A percentile compares a stretch with the other conserved stretches of the same genome.
Evolutionary conservation across 2,888 invertebrate species (phyloP).

Genomic region (Aleiodes alternator): DNA sequence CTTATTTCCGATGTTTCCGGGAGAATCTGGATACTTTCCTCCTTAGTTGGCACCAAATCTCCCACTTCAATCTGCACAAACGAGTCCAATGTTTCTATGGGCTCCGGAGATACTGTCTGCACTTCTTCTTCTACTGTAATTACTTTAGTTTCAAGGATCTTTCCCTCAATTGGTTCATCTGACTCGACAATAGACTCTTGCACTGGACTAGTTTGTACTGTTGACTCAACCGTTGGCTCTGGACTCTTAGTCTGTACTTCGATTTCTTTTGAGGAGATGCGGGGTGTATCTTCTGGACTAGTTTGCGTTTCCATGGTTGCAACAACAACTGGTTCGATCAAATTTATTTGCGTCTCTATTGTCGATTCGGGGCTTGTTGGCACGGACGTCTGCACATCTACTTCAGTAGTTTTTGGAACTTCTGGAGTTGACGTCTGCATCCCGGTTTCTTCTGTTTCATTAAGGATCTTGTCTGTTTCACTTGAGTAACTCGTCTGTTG

Average conservation of each 20-base stretch:
- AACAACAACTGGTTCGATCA: constrained; percentile 63
- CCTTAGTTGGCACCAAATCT: constrained; percentile 63
- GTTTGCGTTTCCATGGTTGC: constrained; percentile 67
- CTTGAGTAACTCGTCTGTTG: constrained; percentile 66
- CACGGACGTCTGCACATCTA: constrained; percentile 64
- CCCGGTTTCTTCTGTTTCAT: constrained; percentile 68
- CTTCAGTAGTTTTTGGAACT: constrained; percentile 67
- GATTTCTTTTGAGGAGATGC: constrained; percentile 59
- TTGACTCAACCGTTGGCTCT: constrained; percentile 52
- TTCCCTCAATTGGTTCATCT: constrained; percentile 57
- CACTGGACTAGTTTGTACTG: constrained; percentile 63
- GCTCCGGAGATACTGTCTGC: constrained; percentile 60
- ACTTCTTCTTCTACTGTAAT: constrained; percentile 68
- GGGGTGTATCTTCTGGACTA: constrained; percentile 59
- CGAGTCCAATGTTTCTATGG: constrained; percentile 63
- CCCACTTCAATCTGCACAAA: constrained; percentile 62
- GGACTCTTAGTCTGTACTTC: constrained; percentile 64
- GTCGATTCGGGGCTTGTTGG: constrained; percentile 66
- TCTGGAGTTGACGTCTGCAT: constrained; percentile 75
- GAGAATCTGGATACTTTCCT: constrained; percentile 68
- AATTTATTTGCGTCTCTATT: constrained; percentile 76
- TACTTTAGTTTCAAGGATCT: constrained; percentile 68
- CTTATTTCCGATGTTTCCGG: constrained; percentile 64
- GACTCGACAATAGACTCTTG: constrained; percentile 32
- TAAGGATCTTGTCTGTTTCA: constrained; percentile 61